phyloP scores from a whole-genome alignment of 1,140 invertebrate species.

The Sogatella furcifera region DNA sequence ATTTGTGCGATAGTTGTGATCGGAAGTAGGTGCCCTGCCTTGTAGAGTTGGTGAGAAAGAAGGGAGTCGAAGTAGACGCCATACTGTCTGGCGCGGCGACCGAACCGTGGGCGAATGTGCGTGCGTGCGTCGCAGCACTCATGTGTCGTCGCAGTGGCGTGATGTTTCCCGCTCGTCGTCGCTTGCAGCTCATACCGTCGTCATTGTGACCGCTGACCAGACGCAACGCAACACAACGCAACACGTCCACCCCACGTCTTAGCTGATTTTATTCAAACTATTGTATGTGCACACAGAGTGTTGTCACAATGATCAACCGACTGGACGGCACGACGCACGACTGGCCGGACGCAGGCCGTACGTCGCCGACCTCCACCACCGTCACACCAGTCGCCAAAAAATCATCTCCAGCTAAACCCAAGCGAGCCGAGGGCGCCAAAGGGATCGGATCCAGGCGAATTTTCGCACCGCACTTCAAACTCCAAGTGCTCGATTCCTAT shows the following conservation, averaged over 20 bases:
- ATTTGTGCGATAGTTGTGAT: background rate
- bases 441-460: conserved; percentile 65
- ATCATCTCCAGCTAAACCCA: conserved; percentile 21
- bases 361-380: conserved; percentile 27
- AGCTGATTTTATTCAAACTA: conserved; percentile 9
- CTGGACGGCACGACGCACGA: conserved; percentile 40
- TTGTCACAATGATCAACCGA: conserved; percentile 34
- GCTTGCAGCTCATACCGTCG: conserved; percentile 24
- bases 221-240: conserved; percentile 14
- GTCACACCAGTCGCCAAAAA: conserved; percentile 37
- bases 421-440: conserved; percentile 32
- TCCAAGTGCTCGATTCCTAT: conserved; percentile 76
- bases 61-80: background rate
- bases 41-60: conserved; percentile 1
- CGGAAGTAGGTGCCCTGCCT: conserved; percentile 7
- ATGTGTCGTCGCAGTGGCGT: conserved; percentile 10
- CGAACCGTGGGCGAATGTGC: too few relatives aligned
- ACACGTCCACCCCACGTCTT: conserved; percentile 23
- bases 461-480: conserved; percentile 68
- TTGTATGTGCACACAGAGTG: conserved; percentile 14
- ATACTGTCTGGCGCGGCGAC: background rate
- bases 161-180: conserved; percentile 33
- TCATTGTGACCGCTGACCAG: background rate
- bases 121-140: conserved; percentile 3
- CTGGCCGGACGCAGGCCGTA: conserved; percentile 38